Evolutionary conservation across 2,888 invertebrate species (phyloP), one percentile per base, ranked within the genome.

Genomic region (Drosophila paramelanica): DNA sequence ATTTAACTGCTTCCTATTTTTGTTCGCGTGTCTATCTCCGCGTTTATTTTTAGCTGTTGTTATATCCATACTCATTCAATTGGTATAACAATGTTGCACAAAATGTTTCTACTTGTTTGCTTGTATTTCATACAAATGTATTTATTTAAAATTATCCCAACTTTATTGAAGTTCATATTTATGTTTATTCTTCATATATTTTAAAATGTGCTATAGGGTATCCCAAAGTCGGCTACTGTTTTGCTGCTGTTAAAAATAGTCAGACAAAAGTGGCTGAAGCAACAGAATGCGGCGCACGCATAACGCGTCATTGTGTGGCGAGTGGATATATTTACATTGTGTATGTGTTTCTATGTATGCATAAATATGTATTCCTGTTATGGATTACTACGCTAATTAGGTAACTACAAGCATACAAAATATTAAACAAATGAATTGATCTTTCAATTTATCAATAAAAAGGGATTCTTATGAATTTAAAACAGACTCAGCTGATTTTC

Each of bases 1-100:
- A 27, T 38, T 78, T 78, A 70, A 65, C 73, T 79, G 64, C 67
- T 73, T 79, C 82, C 84, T 73, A 84, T 87, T 67, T 85, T 76
- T 25, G 58, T 55, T 65, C 55, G 65, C 49, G 45, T 47, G 23
- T 6, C 25, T 50, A 14, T 23, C 31, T 53, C 20, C n/a, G n/a
- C 39, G 42, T 8, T 31, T 31, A 31, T 31, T 31, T 31, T n/a
- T 11, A 1, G 23, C 2, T 36, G 3, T 13, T 36, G 11, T 14
- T 39, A 14, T 23, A 23, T n/a, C 50, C 25, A 23, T 11, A 7
- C 7, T 14, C 13, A 33, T n/a, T 45, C 7, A 46, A 5, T 17
- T 17, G 8, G 17, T n/a, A 11, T 17, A 20, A 5, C 13, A 14
- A 47, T 11, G 45, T 36, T 36, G 33, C 1, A 27, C 27, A 27